Evolutionary conservation across 1,140 invertebrate species (phyloP).

Genomic region (Nilaparvata lugens): DNA sequence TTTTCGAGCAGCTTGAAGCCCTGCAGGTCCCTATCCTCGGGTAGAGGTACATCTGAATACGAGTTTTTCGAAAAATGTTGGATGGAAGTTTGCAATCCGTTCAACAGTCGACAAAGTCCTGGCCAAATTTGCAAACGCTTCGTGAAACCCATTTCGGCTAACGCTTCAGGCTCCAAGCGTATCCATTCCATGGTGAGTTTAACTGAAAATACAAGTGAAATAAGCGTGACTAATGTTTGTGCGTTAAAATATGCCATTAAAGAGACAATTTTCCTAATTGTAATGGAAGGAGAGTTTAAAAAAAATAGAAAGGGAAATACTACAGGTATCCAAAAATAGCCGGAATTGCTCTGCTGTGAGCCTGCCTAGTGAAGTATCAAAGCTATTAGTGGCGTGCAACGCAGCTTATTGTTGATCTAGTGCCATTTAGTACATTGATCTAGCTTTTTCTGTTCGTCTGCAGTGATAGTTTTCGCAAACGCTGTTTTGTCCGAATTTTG

Average conservation of each 20-base stretch:
- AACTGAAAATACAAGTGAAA: conserved; percentile 39
- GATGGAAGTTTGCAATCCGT: conserved; percentile 47
- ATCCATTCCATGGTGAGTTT: conserved; percentile 69
- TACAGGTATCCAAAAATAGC: too few relatives aligned
- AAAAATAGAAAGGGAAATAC: not conserved
- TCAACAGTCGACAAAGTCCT: conserved; percentile 63
- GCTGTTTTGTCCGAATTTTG: too few relatives aligned
- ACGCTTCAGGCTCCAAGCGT: conserved; percentile 43
- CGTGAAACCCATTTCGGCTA: conserved; percentile 49
- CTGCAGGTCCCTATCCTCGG: conserved; percentile 69
- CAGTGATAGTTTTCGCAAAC: too few relatives aligned
- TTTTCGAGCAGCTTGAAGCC: conserved; percentile 65
- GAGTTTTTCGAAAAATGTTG: conserved; percentile 28
- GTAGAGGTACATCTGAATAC: conserved; percentile 58
- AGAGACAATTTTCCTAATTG: too few relatives aligned
- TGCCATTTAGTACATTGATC: too few relatives aligned
- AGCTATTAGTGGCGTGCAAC: too few relatives aligned
- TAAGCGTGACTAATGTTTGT: not conserved
- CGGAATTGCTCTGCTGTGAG: too few relatives aligned
- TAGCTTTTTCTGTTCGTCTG: too few relatives aligned
- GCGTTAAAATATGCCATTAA: not conserved
- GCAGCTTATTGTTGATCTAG: too few relatives aligned
- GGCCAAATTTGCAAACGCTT: conserved; percentile 65
- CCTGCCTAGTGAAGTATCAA: too few relatives aligned
- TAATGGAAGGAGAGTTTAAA: not conserved